Evolutionary conservation across 2,113 vertebrate species (phyloP).

Genomic region (Elanus axillaris): DNA sequence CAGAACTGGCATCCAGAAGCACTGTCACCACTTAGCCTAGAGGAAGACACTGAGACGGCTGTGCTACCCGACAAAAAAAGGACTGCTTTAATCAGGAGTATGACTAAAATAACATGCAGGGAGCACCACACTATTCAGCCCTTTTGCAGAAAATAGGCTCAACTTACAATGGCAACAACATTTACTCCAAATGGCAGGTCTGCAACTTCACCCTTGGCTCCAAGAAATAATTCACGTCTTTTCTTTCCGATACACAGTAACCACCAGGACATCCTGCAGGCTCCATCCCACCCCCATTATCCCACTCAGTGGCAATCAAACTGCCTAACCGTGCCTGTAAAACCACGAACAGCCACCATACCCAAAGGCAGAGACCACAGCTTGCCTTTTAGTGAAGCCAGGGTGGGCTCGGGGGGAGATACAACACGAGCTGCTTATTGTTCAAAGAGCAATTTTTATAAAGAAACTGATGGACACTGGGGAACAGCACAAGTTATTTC

Average conservation of each 20-base stretch:
- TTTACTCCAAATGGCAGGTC: background rate
- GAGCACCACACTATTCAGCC: background rate
- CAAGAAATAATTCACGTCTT: background rate
- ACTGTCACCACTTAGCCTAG: background rate
- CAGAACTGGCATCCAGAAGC: background rate
- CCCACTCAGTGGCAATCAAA: background rate
- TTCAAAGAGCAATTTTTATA: background rate
- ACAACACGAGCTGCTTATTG: background rate
- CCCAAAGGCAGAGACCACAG: background rate
- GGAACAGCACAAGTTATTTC: background rate
- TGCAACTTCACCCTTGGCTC: background rate
- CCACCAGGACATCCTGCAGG: background rate
- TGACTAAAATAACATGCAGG: background rate
- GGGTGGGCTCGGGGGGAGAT: too few species aligned
- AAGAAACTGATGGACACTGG: background rate
- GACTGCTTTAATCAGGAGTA: background rate
- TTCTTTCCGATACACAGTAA: background rate
- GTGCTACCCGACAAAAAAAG: background rate
- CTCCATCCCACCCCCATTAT: background rate
- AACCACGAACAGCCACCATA: background rate
- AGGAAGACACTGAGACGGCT: background rate
- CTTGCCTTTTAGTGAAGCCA: background rate
- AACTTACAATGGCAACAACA: background rate
- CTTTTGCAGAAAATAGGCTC: background rate
- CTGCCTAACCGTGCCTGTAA: background rate